Conservation (phyloP, 2,888 invertebrate genomes). For the Thereva nobilitata region DNA sequence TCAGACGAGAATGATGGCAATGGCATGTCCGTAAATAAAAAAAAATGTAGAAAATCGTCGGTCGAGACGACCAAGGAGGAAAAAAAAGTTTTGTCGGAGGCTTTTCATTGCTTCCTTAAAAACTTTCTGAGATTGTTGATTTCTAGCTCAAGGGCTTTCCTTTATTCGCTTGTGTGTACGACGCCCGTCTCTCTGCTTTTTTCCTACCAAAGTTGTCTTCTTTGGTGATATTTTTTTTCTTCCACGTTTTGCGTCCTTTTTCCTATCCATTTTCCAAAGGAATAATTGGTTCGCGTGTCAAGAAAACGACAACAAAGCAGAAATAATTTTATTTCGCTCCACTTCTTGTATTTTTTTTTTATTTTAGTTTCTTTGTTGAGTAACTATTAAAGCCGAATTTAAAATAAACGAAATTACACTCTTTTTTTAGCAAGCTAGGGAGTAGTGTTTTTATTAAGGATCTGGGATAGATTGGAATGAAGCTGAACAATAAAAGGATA, state of each 20-base stretch:
- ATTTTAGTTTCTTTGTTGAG: not conserved
- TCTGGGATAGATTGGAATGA: too few relatives aligned
- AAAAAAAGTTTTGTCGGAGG: slow-evolving; percentile 36
- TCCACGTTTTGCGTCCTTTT: slow-evolving; percentile 20
- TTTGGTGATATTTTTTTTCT: slow-evolving; percentile 16
- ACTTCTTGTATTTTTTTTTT: not conserved
- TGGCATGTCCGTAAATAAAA: slow-evolving; percentile 28
- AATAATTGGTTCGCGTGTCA: slow-evolving; percentile 41
- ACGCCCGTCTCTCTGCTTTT: not conserved
- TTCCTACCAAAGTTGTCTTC: slow-evolving; percentile 9
- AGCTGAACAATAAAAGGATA: too few relatives aligned
- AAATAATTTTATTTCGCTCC: slow-evolving; percentile 24
- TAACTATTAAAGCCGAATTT: too few relatives aligned
- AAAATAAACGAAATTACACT: too few relatives aligned
- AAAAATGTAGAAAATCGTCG: slow-evolving; percentile 21
- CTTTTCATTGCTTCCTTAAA: slow-evolving; percentile 39
- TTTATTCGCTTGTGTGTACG: slow-evolving; percentile 25
- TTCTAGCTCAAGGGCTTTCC: slow-evolving; percentile 40
- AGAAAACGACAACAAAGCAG: slow-evolving; percentile 33
- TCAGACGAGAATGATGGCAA: slow-evolving; percentile 18
- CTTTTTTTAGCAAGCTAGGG: too few relatives aligned
- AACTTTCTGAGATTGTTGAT: slow-evolving; percentile 40
- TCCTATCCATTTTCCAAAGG: slow-evolving; percentile 21
- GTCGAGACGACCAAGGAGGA: slow-evolving; percentile 18
- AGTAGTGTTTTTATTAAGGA: too few relatives aligned